phyloP scores from a whole-genome alignment of 2,797 vertebrate genomes.

The Poecilia velifera region DNA sequence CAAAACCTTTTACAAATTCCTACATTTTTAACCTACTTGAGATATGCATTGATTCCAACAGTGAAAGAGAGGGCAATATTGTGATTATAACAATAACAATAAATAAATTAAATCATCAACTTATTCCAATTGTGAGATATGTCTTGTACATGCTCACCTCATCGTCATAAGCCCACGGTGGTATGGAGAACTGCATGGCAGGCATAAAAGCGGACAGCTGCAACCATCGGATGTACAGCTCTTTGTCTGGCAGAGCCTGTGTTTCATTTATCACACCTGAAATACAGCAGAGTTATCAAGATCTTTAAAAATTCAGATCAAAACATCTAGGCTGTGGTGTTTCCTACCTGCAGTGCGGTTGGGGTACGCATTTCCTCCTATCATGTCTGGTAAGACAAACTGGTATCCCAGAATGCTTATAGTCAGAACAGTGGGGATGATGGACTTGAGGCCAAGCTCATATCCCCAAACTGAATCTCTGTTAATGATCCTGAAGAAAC shows the following conservation, averaged over 20 bases:
- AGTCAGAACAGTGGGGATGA: constrained; percentile 90
- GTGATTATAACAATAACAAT: neutral
- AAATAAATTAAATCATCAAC: neutral
- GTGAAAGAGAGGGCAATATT: neutral
- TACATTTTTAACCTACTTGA: neutral
- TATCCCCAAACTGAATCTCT: constrained; percentile 95
- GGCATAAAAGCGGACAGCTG: constrained; percentile 96
- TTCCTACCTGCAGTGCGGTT: constrained; percentile 73
- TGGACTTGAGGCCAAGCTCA: constrained; percentile 91
- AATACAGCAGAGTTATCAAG: constrained; percentile 28
- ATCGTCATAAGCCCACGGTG: constrained; percentile 90
- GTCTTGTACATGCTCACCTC: constrained; percentile 65
- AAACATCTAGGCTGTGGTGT: neutral
- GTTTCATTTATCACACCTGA: constrained; percentile 44
- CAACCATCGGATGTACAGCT: constrained; percentile 95
- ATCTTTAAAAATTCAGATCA: neutral
- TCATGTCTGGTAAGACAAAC: constrained; percentile 88
- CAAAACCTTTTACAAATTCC: neutral
- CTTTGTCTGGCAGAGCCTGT: constrained; percentile 82
- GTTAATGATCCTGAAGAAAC: constrained; percentile 94
- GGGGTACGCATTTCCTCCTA: constrained; percentile 86
- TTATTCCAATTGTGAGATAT: neutral
- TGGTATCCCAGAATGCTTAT: constrained; percentile 88
- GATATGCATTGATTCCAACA: neutral
- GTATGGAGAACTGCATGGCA: constrained; percentile 95